Evolutionary conservation across 2,888 invertebrate species (phyloP).

Genomic region (Erebia palarica): DNA sequence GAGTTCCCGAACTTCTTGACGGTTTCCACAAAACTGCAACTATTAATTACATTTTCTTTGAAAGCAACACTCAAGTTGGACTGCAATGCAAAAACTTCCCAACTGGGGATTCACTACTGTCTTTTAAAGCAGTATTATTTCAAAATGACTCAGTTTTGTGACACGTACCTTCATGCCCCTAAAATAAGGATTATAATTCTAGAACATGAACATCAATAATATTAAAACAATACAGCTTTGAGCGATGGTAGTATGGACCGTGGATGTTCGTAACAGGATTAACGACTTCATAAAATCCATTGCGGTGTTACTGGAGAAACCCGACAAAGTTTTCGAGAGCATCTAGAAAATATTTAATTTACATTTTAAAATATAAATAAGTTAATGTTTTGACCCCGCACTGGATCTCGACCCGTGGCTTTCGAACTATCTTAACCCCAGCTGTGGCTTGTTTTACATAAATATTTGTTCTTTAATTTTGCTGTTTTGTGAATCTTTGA

Average conservation of each 20-base stretch:
- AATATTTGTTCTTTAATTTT: background rate
- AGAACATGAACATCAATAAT: too few relatives aligned
- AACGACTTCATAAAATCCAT: conserved; percentile 40
- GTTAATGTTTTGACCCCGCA: background rate
- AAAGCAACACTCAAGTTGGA: conserved; percentile 53
- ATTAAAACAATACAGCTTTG: too few relatives aligned
- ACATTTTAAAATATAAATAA: conserved; percentile 13
- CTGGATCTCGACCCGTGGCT: background rate
- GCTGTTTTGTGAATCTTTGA: too few relatives aligned
- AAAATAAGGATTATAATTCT: too few relatives aligned
- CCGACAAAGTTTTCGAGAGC: conserved; percentile 30
- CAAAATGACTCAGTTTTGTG: too few relatives aligned
- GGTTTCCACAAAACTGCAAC: conserved; percentile 51
- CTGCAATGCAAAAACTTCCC: conserved; percentile 50
- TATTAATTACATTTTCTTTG: conserved; percentile 66
- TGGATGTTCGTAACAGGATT: conserved; percentile 44
- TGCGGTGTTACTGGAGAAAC: conserved; percentile 36
- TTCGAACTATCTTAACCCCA: background rate
- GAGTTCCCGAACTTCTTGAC: conserved; percentile 58
- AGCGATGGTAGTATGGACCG: too few relatives aligned
- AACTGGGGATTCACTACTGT: conserved; percentile 29
- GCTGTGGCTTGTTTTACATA: background rate
- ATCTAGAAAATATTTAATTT: conserved; percentile 23
- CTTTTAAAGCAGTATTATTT: too few relatives aligned
- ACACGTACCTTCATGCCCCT: too few relatives aligned